Base-by-base conservation (phyloP, 1,140 invertebrate genomes). In the Aphelinus certus region DNA sequence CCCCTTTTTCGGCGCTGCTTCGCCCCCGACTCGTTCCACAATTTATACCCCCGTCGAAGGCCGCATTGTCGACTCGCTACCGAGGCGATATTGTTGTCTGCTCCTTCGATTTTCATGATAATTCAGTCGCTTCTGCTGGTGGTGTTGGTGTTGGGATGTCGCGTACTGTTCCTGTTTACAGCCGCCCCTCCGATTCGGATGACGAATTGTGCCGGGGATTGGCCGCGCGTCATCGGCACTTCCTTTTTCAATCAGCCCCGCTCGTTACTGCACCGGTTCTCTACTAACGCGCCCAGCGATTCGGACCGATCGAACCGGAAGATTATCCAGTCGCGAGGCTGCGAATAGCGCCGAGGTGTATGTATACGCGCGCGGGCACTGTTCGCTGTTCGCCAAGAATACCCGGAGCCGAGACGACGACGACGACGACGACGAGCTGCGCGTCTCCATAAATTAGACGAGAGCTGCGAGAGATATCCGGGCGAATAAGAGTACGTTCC, bases 91-190 rank as follows among this genome's bases (percentile, higher is more conserved):
- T 71, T 71, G 68, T 71, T 71, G 57, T 26, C 0, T 71, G 60
- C 60, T 71, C 57, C 68, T 71, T 61, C 68, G 68, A 61, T 71
- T 71, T 62, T 51, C 57, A 71, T 71, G 68, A 60, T 71, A 61
- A 71, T 51, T 68, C 65, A n/a, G 51, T 26, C 26, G 26, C 26
- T 26, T 26, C 26, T 26, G 26, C 26, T 26, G 26, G 26, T 26
- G 26, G 26, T 26, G 26, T 26, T 26, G 26, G 26, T 57, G 26
- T 57, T n/a, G 56, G 26, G 56, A 2, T 26, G 26, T 26, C 42
- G 42, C 58, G 26, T 42, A 60, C 7, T 26, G n/a, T 58, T 1
- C 3, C n/a, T 3, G 57, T 2, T 26, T 1, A 57, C 5, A 60
- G 2, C 61, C 45, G 45, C 61, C n/a, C n/a, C 0, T 65, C 9